Base-by-base conservation (phyloP, 2,888 invertebrate species). In the Drosophila tanythrix region DNA sequence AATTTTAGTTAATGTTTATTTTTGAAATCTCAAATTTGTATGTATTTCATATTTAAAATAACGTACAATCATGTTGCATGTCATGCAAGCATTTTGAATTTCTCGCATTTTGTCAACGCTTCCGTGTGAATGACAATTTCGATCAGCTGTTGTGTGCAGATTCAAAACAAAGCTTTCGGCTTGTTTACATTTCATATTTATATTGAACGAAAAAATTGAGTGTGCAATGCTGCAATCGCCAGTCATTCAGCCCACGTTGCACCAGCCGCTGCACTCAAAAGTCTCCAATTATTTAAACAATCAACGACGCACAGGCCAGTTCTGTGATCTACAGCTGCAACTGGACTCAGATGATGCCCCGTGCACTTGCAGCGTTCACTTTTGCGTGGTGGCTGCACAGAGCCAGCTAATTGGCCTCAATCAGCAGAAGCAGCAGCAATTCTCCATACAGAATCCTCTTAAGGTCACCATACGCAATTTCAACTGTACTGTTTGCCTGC, bases 361-460 rank as follows among this genome's bases (percentile, higher is more conserved):
- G 6, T 81, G 78, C 60, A 77, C 82, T 18, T 79, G 73, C 48
- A 92, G 88, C 3, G 87, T 82, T 0, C 93, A 93, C 53, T 93
- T 92, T 50, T 92, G 93, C 68, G 92, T 93, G 10, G 83, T 93
- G 21, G 93, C 92, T 2, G 92, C 93, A 1, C 93, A 93, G 70
- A 93, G 93, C 62, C 88, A 90, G 56, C 88, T 92, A 38, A 92
- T 93, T 68, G 90, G 91, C 2, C 67, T 74, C 18, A 89, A 78
- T 25, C 80, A 91, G 25, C 91, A 91, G 51, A 92, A 92, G 36
- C 89, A 91, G 0, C 89, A 90, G 31, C 91, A 92, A 58, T 93
- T 93, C 70, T 93, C 93, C 3, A 93, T 93, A 70, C 91, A 93
- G 38, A 93, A 92, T 81, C 93, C 93, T 0, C 71, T 93, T 4